These are phyloP conservation scores for Callithrix jacchus DNA, from an alignment of 2,113 vertebrate species.

Conservation along the genomic window DNA sequence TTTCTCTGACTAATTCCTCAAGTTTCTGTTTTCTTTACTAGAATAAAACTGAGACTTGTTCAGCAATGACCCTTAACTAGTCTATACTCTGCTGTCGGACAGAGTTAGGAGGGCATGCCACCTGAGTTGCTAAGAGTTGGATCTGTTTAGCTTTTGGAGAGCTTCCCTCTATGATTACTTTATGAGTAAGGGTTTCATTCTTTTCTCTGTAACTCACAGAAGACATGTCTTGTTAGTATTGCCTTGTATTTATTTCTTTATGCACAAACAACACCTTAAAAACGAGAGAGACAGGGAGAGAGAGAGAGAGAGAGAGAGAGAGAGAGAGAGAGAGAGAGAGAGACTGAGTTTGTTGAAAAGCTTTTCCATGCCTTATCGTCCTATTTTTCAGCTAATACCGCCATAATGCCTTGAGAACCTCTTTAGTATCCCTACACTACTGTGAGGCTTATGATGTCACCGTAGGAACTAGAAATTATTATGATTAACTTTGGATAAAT, in stretches of 20 bases:
- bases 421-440: background rate
- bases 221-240: background rate
- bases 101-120: background rate
- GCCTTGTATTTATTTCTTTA: background rate
- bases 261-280: background rate
- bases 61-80: background rate
- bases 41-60: background rate
- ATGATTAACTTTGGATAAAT: background rate
- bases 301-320: too few relatives aligned
- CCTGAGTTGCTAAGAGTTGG: background rate
- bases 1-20: background rate
- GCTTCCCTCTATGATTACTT: background rate
- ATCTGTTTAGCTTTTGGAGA: background rate
- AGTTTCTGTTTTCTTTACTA: slow-evolving; percentile 24
- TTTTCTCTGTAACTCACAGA: background rate
- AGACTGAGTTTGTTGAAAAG: background rate
- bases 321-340: too few relatives aligned
- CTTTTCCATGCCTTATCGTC: background rate
- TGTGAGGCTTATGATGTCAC: background rate
- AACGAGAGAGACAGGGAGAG: too few relatives aligned
- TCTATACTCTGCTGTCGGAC: background rate
- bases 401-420: background rate
- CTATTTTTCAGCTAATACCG: background rate
- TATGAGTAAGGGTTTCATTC: slow-evolving; percentile 24
- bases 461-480: background rate